These are phyloP conservation scores for Brachyistius frenatus DNA, from an alignment of 2,113 vertebrate genomes.

Conservation along the genomic window DNA sequence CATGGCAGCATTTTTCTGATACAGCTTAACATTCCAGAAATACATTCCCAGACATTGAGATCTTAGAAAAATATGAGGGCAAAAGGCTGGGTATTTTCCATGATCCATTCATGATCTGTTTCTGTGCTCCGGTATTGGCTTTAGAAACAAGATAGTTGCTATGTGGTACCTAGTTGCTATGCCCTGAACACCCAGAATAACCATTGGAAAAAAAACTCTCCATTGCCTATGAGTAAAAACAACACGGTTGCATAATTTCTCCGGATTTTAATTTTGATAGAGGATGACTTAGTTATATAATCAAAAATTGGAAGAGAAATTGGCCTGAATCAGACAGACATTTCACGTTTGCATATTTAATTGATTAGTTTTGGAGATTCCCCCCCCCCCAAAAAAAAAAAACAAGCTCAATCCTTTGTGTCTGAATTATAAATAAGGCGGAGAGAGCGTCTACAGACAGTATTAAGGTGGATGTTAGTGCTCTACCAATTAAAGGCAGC, in stretches of 20 bases:
- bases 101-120: constrained; percentile 18
- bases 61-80: constrained; percentile 41
- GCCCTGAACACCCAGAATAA: constrained; percentile 63
- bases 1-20: constrained; percentile 13
- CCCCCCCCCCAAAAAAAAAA: too few species aligned
- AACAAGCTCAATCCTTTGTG: neutral
- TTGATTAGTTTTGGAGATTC: neutral
- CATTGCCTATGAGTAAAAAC: constrained; percentile 17
- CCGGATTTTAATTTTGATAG: neutral
- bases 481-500: constrained; percentile 36
- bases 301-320: neutral
- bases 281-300: neutral
- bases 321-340: neutral
- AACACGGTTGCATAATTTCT: constrained; percentile 20
- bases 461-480: neutral
- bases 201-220: constrained; percentile 24
- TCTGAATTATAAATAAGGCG: neutral
- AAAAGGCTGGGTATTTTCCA: constrained; percentile 45
- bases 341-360: neutral
- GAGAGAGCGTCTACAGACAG: neutral
- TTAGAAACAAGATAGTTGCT: constrained; percentile 62
- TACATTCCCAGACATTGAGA: constrained; percentile 47
- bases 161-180: constrained; percentile 67
- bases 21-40: constrained; percentile 62
- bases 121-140: constrained; percentile 26